These are phyloP conservation scores for Eutolmus rufibarbis DNA, from an alignment of 2,888 invertebrate genomes.

Conservation along the genomic window DNA sequence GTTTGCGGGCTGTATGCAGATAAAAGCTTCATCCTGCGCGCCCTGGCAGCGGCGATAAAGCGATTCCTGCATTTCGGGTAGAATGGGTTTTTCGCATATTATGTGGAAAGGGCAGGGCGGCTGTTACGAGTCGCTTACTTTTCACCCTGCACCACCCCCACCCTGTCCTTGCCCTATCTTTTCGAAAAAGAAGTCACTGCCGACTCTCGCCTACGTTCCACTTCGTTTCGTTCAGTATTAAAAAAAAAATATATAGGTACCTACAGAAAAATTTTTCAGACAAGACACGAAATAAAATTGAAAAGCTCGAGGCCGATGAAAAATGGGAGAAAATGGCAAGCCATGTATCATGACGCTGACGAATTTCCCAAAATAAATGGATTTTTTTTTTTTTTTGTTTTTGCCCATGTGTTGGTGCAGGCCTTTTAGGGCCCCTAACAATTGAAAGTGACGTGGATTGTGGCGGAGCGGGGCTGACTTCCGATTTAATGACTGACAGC, in stretches of 20 bases:
- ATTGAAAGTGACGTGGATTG: conserved; percentile 29
- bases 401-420: neutral
- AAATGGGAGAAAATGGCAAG: neutral
- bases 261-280: neutral
- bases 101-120: neutral
- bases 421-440: neutral
- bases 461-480: neutral
- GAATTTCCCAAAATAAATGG: conserved; percentile 13
- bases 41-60: neutral
- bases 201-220: neutral
- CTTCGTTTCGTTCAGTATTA: neutral
- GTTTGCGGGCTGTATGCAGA: conserved; percentile 41
- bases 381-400: neutral
- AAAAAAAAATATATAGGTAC: neutral
- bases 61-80: conserved; percentile 10
- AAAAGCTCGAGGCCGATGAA: neutral
- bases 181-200: neutral
- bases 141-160: neutral
- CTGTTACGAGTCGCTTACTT: neutral
- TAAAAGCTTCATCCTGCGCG: conserved; percentile 38
- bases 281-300: conserved; percentile 22
- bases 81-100: neutral
- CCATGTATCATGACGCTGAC: conserved; percentile 22
- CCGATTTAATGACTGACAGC: conserved; percentile 26
- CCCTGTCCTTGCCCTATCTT: neutral